A percentile compares a stretch with the other conserved stretches of the same genome.
phyloP scores from a whole-genome alignment of 2,797 vertebrate genomes.

The Anas acuta region DNA sequence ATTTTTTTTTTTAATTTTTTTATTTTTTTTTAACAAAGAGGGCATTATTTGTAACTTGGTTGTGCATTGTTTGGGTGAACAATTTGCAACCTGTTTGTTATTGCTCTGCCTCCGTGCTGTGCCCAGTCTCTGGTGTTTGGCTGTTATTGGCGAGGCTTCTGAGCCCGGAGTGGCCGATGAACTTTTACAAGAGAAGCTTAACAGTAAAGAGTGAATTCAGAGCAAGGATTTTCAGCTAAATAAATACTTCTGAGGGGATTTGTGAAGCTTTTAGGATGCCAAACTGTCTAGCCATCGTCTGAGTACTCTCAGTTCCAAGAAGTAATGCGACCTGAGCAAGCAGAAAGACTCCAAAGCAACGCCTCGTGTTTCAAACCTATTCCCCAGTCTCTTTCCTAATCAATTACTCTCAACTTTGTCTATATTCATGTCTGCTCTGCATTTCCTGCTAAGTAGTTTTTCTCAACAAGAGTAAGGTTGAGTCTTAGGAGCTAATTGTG shows the following conservation, averaged over 20 bases:
- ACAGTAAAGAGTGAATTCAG: background rate
- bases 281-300: background rate
- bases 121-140: background rate
- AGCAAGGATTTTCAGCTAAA: slow-evolving; percentile 19
- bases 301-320: background rate
- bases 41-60: background rate
- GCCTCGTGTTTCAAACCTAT: background rate
- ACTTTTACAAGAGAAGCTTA: background rate
- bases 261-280: background rate
- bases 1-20: background rate
- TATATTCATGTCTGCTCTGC: background rate
- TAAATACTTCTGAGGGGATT: background rate
- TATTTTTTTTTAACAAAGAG: background rate
- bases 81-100: background rate
- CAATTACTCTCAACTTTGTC: background rate
- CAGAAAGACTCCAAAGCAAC: background rate
- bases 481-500: background rate
- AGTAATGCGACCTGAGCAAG: background rate
- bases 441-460: background rate
- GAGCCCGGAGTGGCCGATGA: background rate
- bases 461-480: background rate
- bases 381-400: background rate
- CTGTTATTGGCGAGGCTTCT: background rate
- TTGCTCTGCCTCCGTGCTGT: background rate
- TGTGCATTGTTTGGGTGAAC: background rate